Evolutionary conservation across 2,113 vertebrate species (phyloP).

Genomic region (Piprites chloris): DNA sequence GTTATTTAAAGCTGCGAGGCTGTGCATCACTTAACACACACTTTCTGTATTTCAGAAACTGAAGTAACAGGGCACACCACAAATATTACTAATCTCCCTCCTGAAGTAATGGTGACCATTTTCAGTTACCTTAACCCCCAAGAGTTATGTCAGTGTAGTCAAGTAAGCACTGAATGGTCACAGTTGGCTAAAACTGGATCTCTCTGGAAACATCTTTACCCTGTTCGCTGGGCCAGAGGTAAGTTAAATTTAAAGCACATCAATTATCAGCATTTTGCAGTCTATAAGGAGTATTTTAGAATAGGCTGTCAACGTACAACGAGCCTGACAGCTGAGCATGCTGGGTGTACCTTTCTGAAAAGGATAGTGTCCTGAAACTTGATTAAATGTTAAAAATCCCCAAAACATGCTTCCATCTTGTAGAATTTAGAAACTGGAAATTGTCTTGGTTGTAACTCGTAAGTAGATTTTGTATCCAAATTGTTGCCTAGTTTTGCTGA

Average conservation of each 20-base stretch:
- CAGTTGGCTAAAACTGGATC: conserved; percentile 87
- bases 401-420: rapidly evolving
- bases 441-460: not conserved
- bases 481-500: not conserved
- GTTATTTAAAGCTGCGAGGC: not conserved
- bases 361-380: not conserved
- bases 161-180: conserved; percentile 90
- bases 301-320: not conserved
- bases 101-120: conserved; percentile 91
- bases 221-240: conserved; percentile 96
- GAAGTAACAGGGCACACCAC: conserved; percentile 68
- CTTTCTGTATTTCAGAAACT: conserved; percentile 71
- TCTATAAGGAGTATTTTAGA: not conserved
- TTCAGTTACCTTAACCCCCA: conserved; percentile 88
- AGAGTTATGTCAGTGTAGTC: conserved; percentile 90
- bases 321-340: not conserved
- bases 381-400: not conserved
- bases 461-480: not conserved
- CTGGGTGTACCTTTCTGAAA: not conserved
- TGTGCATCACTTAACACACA: conserved; percentile 24
- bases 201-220: conserved; percentile 95
- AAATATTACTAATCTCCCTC: conserved; percentile 86
- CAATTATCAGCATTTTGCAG: not conserved
- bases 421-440: not conserved
- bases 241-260: conserved; percentile 5